Evolutionary conservation across 2,113 vertebrate species (phyloP).

Genomic region (Desmodus rotundus): DNA sequence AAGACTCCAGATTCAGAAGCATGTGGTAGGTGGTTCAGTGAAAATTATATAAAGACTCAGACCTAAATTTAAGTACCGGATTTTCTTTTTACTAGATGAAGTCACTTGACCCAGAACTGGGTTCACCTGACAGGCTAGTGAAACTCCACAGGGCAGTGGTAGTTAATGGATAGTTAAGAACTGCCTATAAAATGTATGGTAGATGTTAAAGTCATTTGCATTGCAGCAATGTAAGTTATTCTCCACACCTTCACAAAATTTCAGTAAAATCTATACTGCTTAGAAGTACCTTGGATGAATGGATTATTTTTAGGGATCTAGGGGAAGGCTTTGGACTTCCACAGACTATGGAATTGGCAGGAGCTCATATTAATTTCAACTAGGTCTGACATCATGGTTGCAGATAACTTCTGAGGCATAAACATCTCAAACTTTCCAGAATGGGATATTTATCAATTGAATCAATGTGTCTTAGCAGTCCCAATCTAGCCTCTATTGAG

Average conservation of each 20-base stretch:
- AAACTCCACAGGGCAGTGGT: background rate
- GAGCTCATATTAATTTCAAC: background rate
- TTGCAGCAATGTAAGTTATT: background rate
- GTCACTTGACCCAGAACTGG: background rate
- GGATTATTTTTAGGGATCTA: background rate
- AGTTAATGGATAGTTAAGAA: background rate
- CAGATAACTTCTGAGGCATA: background rate
- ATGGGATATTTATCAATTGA: background rate
- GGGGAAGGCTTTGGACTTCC: background rate
- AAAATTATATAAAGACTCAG: background rate
- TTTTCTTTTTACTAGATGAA: conserved; percentile 20
- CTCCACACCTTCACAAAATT: background rate
- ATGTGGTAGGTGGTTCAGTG: background rate
- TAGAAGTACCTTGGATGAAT: background rate
- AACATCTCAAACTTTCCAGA: background rate
- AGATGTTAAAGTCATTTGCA: background rate
- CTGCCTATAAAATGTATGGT: background rate
- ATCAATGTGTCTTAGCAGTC: background rate
- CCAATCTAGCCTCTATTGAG: background rate
- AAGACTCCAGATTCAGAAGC: background rate
- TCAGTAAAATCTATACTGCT: background rate
- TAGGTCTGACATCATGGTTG: background rate
- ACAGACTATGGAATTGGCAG: background rate
- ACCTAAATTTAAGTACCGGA: background rate
- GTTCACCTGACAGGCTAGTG: background rate